Percentiles rank a stretch among this genome's conserved stretches.
Evolutionary conservation across 2,797 vertebrate genomes (phyloP).

Genomic region (Nasua narica): DNA sequence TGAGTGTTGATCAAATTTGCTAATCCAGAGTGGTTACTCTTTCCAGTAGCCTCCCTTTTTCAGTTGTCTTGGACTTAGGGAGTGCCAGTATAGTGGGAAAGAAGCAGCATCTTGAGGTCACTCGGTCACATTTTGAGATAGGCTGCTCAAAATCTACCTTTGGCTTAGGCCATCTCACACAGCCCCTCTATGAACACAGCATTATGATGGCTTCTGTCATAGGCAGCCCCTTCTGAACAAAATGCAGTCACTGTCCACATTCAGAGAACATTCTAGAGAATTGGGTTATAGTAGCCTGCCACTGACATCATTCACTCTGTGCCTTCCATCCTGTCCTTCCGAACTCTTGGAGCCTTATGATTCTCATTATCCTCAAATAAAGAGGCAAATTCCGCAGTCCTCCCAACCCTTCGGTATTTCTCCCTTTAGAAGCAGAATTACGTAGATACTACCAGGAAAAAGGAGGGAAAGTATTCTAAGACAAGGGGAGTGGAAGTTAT

Average conservation of each 20-base stretch:
- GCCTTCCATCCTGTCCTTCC: background rate
- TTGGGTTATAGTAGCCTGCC: background rate
- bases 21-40: background rate
- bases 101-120: background rate
- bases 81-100: background rate
- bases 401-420: background rate
- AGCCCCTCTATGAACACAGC: background rate
- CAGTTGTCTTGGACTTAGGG: background rate
- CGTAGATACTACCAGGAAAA: background rate
- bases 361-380: background rate
- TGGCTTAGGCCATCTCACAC: background rate
- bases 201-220: background rate
- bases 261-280: background rate
- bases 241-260: background rate
- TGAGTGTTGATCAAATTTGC: background rate
- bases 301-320: background rate
- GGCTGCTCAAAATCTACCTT: background rate
- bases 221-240: background rate
- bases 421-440: background rate
- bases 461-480: background rate
- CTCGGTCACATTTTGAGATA: background rate
- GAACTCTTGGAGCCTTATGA: background rate
- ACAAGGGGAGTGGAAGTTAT: background rate
- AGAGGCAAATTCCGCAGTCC: background rate
- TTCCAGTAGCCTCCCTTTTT: background rate